Percentiles rank a stretch among this genome's conserved stretches.
These are phyloP conservation scores for Trachymyrmex septentrionalis DNA, from an alignment of 1,140 invertebrate species.

Conservation along the genomic window DNA sequence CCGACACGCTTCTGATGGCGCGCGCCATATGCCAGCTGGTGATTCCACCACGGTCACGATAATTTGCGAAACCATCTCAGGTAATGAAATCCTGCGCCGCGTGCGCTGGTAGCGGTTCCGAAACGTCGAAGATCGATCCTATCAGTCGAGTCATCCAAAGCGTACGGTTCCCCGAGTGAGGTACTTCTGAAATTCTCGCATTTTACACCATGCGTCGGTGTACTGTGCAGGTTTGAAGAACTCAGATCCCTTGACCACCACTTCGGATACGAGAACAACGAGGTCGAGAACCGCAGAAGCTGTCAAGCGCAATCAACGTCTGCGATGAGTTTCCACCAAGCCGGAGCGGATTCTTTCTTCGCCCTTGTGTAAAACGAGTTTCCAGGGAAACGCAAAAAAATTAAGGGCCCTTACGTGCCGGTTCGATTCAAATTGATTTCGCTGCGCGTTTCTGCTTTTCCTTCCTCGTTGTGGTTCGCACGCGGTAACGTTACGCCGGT, in stretches of 20 bases:
- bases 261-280: conserved; percentile 20
- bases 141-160: neutral
- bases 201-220: neutral
- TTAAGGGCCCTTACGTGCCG: conserved; percentile 57
- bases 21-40: conserved; percentile 75
- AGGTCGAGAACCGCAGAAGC: conserved; percentile 72
- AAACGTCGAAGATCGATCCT: conserved; percentile 7
- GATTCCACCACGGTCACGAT: conserved; percentile 71
- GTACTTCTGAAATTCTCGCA: neutral
- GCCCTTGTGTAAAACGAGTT: conserved; percentile 61
- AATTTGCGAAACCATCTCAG: conserved; percentile 80
- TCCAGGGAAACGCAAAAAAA: conserved; percentile 62
- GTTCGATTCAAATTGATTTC: conserved; percentile 76
- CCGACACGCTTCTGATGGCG: conserved; percentile 73
- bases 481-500: conserved; percentile 74
- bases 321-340: conserved; percentile 31
- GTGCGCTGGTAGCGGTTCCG: conserved; percentile 20
- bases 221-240: neutral
- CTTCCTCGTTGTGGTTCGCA: conserved; percentile 72
- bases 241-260: conserved; percentile 22
- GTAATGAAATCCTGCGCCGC: conserved; percentile 69
- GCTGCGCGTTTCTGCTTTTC: conserved; percentile 68
- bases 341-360: conserved; percentile 48
- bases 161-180: neutral
- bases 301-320: conserved; percentile 79